Conservation (phyloP, 1,140 invertebrate genomes). For the Oppia nitens region DNA sequence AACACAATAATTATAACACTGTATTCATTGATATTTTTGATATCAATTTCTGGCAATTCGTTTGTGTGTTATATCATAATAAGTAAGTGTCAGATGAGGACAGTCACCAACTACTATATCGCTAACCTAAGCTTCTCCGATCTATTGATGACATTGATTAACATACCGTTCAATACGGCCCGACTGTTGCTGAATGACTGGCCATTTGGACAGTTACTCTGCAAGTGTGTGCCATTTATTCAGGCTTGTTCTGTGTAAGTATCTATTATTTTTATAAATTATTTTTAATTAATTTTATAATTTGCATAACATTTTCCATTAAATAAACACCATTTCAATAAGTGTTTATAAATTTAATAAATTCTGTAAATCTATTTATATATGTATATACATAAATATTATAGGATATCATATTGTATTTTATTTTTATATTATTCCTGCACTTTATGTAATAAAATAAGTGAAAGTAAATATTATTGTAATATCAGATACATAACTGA, state of each 20-base stretch:
- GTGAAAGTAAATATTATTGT: too few species aligned
- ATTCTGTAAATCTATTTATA: too few species aligned
- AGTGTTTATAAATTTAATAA: too few species aligned
- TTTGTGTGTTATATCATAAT: slow-evolving; percentile 10
- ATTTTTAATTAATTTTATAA: too few species aligned
- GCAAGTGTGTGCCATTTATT: slow-evolving; percentile 33
- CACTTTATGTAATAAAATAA: too few species aligned
- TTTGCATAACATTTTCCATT: too few species aligned
- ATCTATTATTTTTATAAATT: slow-evolving; percentile 30
- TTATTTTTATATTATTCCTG: too few species aligned
- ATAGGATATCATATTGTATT: too few species aligned
- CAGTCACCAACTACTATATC: slow-evolving; percentile 60
- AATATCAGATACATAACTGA: too few species aligned
- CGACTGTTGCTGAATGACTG: slow-evolving; percentile 28
- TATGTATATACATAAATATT: too few species aligned
- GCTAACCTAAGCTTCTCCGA: slow-evolving; percentile 66
- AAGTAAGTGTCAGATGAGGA: background rate
- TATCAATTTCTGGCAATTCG: slow-evolving; percentile 3
- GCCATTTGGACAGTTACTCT: slow-evolving; percentile 33
- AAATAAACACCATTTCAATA: too few species aligned
- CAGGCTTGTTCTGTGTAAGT: slow-evolving; percentile 30
- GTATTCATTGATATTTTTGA: slow-evolving; percentile 8
- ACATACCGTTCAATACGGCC: slow-evolving; percentile 50
- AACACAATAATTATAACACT: too few species aligned
- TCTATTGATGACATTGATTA: slow-evolving; percentile 63